Base-by-base conservation (phyloP, 2,888 invertebrate species). In the Diloba caeruleocephala region DNA sequence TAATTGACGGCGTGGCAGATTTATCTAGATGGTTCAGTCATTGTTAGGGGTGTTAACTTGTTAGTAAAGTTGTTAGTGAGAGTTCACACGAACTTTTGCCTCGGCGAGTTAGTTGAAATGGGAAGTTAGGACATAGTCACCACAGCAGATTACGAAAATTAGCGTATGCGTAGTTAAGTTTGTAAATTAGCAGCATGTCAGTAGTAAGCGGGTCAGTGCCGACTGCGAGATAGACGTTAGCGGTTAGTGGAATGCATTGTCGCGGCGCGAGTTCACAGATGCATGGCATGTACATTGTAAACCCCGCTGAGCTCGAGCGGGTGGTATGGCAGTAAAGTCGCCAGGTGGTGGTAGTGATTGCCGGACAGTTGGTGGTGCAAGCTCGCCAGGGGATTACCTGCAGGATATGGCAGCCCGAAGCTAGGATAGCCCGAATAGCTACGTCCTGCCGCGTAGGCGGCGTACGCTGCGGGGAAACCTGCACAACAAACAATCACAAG, bases 371-470 rank as follows among this genome's bases (percentile, higher is more conserved):
- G 95, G 94, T 96, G 96, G 94, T 96, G 96, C 95, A 96, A 95
- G 95, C 96, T 96, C 95, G 95, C 94, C 94, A 96, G 95, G 94
- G 96, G 92, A 96, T 98, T 97, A 98, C 98, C 98, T 97, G 98
- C 97, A 92, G 98, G 98, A 95, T 98, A 98, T 92, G 98, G 98
- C 94, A 98, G 97, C 96, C 98, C 98, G 95, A 98, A 98, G 96
- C 98, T 97, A 95, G 98, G 98, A 96, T 98, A 98, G 95, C 98
- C 98, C 95, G 98, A 98, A 95, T 98, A 98, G 93, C 98, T 97
- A 94, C 98, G 97, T 94, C 98, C 98, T 92, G 98, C 97, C 95
- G 98, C 98, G 94, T 98, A 98, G 89, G 98, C 98, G 94, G 98
- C 98, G 94, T 98, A 98, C 86, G 98, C 98, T 92, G 98, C 98